Percentiles rank a stretch among this genome's conserved stretches.
Conservation (phyloP, 2,888 invertebrate species). For the Anoncus sp. region DNA sequence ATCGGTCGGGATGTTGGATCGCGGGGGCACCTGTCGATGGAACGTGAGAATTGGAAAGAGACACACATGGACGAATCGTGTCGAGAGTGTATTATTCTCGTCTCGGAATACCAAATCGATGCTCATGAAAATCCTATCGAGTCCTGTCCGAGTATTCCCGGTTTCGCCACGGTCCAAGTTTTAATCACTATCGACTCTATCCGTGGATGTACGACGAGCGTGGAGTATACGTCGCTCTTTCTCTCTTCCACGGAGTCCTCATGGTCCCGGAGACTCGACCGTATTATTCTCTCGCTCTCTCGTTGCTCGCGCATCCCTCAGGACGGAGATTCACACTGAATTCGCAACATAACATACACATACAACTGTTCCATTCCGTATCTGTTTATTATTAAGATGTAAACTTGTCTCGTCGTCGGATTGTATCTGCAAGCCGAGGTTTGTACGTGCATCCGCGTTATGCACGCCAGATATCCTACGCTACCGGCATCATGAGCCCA, state of each 20-base stretch:
- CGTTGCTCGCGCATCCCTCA: constrained; percentile 47
- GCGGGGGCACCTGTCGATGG: constrained; percentile 47
- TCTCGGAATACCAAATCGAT: constrained; percentile 76
- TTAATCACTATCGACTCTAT: constrained; percentile 81
- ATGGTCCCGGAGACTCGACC: constrained; percentile 39
- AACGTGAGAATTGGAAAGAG: constrained; percentile 53
- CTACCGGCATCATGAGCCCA: neutral
- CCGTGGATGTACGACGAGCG: constrained; percentile 68
- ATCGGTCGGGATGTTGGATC: constrained; percentile 28
- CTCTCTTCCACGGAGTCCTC: constrained; percentile 26
- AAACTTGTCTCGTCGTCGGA: constrained; percentile 58
- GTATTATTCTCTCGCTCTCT: constrained; percentile 37
- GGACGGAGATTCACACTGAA: constrained; percentile 39
- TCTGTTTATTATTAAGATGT: constrained; percentile 76
- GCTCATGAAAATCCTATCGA: constrained; percentile 70
- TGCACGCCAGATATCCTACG: neutral
- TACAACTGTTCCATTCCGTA: constrained; percentile 64
- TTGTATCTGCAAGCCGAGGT: constrained; percentile 44
- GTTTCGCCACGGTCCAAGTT: constrained; percentile 78
- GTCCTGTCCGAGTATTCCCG: constrained; percentile 38
- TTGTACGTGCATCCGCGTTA: neutral
- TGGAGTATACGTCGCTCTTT: constrained; percentile 14
- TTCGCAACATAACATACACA: constrained; percentile 25
- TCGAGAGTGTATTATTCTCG: constrained; percentile 45
- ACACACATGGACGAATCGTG: constrained; percentile 18